A percentile compares a stretch with the other conserved stretches of the same genome.
Evolutionary conservation across 1,140 invertebrate genomes (phyloP).

Genomic region (Chrysomallon squamiferum): DNA sequence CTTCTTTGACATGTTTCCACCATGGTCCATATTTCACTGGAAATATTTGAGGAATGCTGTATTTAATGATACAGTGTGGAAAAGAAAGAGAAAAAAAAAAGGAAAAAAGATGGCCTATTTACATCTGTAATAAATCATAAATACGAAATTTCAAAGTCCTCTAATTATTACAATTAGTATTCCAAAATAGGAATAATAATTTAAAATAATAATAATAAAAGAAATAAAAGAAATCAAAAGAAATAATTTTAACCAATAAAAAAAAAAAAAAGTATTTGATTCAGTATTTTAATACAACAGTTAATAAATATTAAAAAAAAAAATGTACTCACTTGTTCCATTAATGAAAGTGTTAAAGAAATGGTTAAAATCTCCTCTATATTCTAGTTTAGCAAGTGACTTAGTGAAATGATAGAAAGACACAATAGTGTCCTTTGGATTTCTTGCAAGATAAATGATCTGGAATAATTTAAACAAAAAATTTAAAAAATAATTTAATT

Average conservation of each 20-base stretch:
- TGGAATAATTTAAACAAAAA: slow-evolving; percentile 57
- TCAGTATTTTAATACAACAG: too few species aligned
- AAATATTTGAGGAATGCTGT: slow-evolving; percentile 21
- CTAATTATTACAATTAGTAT: neutral
- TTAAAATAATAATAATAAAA: too few species aligned
- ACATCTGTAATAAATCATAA: neutral
- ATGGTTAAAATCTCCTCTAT: slow-evolving; percentile 74
- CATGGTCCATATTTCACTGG: slow-evolving; percentile 67
- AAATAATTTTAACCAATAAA: too few species aligned
- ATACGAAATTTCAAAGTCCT: neutral
- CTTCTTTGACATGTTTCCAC: slow-evolving; percentile 66
- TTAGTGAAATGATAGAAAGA: slow-evolving; percentile 88
- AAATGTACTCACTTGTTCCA: slow-evolving; percentile 73
- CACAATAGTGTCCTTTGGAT: slow-evolving; percentile 93
- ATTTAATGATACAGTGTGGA: neutral
- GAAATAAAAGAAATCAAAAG: too few species aligned
- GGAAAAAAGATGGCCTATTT: neutral
- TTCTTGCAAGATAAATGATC: slow-evolving; percentile 89
- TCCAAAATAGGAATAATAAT: neutral
- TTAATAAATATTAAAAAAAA: too few species aligned
- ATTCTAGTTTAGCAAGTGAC: slow-evolving; percentile 66
- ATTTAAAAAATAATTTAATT: neutral
- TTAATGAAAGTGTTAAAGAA: slow-evolving; percentile 80
- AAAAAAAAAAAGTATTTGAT: too few species aligned
- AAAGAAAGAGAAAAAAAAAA: neutral